Conservation (phyloP, 1,140 invertebrate species). For the Pogonomyrmex californicus region DNA sequence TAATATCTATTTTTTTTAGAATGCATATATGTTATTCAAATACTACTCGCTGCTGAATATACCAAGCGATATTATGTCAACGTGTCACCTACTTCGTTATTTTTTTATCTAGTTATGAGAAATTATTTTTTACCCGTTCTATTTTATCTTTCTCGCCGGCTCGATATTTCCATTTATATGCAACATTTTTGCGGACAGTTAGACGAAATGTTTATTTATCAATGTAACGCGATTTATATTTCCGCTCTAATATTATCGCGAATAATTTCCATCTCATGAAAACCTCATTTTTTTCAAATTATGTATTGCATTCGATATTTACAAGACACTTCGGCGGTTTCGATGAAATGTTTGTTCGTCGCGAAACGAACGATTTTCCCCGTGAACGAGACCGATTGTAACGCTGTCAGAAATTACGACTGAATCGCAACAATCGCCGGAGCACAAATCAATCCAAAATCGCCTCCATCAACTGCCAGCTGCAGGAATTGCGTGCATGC, state of each 20-base stretch:
- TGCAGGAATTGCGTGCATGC: conserved; percentile 10
- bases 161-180: neutral
- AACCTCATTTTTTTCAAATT: neutral
- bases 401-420: conserved; percentile 11
- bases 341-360: conserved; percentile 8
- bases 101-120: conserved; percentile 11
- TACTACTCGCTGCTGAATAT: neutral
- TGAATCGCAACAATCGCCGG: neutral
- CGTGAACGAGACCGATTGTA: neutral
- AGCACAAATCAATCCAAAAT: conserved; percentile 50
- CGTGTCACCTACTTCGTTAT: conserved; percentile 30
- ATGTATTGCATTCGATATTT: conserved; percentile 15
- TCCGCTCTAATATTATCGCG: neutral
- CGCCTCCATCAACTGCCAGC: conserved; percentile 35
- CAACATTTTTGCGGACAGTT: conserved; percentile 8
- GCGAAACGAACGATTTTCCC: neutral
- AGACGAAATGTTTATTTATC: conserved; percentile 17
- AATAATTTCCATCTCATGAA: conserved; percentile 24
- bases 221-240: neutral
- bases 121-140: conserved; percentile 3
- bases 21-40: neutral
- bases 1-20: conserved; percentile 8
- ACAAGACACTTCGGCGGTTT: neutral
- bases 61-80: conserved; percentile 5
- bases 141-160: neutral